Evolutionary conservation across 2,797 vertebrate genomes (phyloP), one percentile per base, ranked within the genome.

Genomic region (Heteromormyrus szaboi): DNA sequence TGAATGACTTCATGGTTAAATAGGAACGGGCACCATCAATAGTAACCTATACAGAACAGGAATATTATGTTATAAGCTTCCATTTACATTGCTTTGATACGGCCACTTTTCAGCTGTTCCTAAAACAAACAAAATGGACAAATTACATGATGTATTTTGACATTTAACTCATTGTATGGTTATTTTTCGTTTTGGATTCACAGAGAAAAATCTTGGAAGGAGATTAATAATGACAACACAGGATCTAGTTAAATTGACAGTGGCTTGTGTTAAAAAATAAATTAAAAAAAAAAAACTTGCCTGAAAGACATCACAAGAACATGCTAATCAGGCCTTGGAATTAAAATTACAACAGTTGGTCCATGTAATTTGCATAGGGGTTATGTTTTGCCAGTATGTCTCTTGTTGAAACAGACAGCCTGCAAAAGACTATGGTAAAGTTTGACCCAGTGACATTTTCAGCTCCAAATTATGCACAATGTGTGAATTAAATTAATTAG

Each of bases 401-500:
- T 95, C 96, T 97, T 95, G 95, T 96, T 95, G 95, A 95, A 97
- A 95, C 92, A 96, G 95, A 95, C 95, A 96, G 95, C 95, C 95
- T 94, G 94, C 94, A 95, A 94, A 94, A 96, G 95, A 96, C 95
- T 94, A 95, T 94, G 94, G 95, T 95, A 96, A 95, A 96, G 95
- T 94, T 93, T 97, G 96, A 98, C 96, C 96, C 95, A 94, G 94
- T 93, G 92, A 96, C 96, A 97, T 96, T 98, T 97, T 92, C 97
- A 95, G 94, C 95, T 96, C 93, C 95, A 96, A 97, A 97, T 98
- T 97, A 97, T 95, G 96, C 96, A 97, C 95, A 97, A 97, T 96
- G 95, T 96, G 93, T 96, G 94, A 96, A 96, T 97, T 97, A 97
- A 97, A 98, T 98, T 97, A 97, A 98, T 98, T 97, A 98, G 95